phyloP scores from a whole-genome alignment of 2,888 invertebrate species.

The Folsomia candida region DNA sequence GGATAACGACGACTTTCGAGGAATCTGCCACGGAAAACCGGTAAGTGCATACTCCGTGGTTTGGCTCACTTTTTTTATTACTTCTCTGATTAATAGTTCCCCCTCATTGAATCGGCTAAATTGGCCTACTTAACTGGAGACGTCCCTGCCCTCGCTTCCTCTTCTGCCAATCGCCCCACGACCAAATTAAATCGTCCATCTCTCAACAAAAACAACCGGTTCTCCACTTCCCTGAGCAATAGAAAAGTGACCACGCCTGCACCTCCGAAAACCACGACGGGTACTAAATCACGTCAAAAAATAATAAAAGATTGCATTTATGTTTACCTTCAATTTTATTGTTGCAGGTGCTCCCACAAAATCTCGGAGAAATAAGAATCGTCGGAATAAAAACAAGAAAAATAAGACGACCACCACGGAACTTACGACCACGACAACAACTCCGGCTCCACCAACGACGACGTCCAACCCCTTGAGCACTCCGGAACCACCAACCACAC shows the following conservation, averaged over 20 bases:
- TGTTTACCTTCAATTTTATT: background rate
- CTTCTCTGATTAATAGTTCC: no score
- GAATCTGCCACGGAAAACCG: conserved; percentile 78
- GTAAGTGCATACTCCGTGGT: no score
- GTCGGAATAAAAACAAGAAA: conserved; percentile 41
- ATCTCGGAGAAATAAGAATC: conserved; percentile 38
- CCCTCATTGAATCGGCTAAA: conserved; percentile 86
- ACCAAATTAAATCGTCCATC: conserved; percentile 9
- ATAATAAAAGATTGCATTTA: background rate
- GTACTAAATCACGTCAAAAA: conserved; percentile 46
- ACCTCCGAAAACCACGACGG: conserved; percentile 50
- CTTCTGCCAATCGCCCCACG: conserved; percentile 1
- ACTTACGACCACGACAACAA: conserved; percentile 57
- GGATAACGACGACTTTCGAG: conserved; percentile 91
- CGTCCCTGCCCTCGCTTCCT: conserved; percentile 23
- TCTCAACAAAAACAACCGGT: conserved; percentile 32
- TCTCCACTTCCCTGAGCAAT: conserved; percentile 33
- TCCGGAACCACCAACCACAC: conserved; percentile 74
- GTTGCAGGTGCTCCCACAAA: conserved; percentile 26
- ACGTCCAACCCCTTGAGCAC: conserved; percentile 57
- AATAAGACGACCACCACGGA: conserved; percentile 54
- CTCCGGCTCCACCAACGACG: conserved; percentile 53
- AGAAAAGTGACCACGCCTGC: conserved; percentile 48
- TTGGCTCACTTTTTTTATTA: no score
- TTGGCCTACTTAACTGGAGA: conserved; percentile 48